Base-by-base conservation (phyloP, 2,888 invertebrate species). In the Hypselothyrea guttata region DNA sequence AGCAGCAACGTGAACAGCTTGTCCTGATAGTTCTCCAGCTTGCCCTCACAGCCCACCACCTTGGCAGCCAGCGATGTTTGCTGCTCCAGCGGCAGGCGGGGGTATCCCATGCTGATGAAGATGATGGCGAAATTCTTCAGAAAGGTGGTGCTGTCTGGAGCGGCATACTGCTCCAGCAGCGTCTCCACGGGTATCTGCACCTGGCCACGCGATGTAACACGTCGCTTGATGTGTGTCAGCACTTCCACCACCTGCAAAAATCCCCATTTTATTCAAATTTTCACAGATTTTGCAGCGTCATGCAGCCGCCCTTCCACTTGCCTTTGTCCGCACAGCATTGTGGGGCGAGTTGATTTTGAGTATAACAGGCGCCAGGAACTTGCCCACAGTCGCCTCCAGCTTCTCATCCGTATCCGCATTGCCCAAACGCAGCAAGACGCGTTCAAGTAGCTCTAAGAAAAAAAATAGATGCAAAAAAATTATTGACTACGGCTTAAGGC, bases 101-200 rank as follows among this genome's bases (percentile, higher is more conserved):
- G 96, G 90, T 93, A 98, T 7, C 98, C 98, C 93, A 97, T 93
- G 86, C 96, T 97, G 64, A 98, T 94, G 88, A 98, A 98, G 79
- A 98, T 96, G 54, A 98, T 96, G 8, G 96, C 93, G 88, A 98
- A 98, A 90, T 98, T 98, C 95, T 97, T 91, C 13, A 92, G 92
- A 85, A 88, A 84, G 94, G 95, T 91, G 94, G 97, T 85, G 93
- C 93, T 91, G 1, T 77, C 74, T 0, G 84, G 68, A 4, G 95
- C 93, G 82, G 95, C 94, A 89, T 97, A 98, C 66, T 96, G 95
- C 42, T 93, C 91, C 44, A 98, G 90, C 11, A 98, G 91, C 4
- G 94, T 93, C 78, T 96, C 94, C 7, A 98, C 94, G 0, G 98
- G 98, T 56, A 98, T 91, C 89, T 96, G 95, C 2, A 98, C 95